A percentile compares a stretch with the other conserved stretches of the same genome.
phyloP scores from a whole-genome alignment of 2,888 invertebrate species.

The Habroteleia sp. region DNA sequence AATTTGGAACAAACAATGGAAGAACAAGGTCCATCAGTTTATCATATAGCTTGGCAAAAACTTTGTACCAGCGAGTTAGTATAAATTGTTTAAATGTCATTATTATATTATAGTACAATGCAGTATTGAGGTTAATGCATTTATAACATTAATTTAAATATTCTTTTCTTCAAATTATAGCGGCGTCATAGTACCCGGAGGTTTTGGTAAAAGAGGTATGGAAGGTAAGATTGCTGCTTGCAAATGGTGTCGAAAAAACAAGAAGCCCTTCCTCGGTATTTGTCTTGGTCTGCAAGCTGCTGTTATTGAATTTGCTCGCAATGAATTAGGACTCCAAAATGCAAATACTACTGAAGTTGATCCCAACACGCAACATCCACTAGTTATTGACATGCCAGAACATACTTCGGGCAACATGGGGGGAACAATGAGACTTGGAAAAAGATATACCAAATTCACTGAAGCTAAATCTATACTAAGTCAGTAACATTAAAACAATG shows the following conservation, averaged over 20 bases:
- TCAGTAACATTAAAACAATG: conserved; percentile 77
- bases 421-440: conserved; percentile 99
- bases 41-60: conserved; percentile 96
- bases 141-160: too few relatives aligned
- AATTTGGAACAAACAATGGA: conserved; percentile 90
- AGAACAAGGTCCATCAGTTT: conserved; percentile 89
- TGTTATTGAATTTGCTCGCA: conserved; percentile 96
- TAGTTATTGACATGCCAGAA: conserved; percentile 99
- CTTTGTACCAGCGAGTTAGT: conserved; percentile 92
- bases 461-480: conserved; percentile 84
- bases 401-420: conserved; percentile 96
- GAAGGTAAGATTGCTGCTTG: conserved; percentile 98
- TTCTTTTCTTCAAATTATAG: conserved; percentile 81
- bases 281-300: conserved; percentile 99
- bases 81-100: too few relatives aligned
- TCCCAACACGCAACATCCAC: conserved; percentile 86
- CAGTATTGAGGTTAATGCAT: too few relatives aligned
- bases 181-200: conserved; percentile 97
- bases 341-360: conserved; percentile 95
- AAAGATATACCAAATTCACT: conserved; percentile 90
- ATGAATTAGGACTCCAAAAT: conserved; percentile 87
- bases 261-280: conserved; percentile 96
- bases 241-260: conserved; percentile 94
- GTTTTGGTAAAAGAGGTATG: conserved; percentile 97
- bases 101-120: too few relatives aligned